Evolutionary conservation across 1,140 invertebrate species (phyloP), one percentile per base, ranked within the genome.

Genomic region (Watersipora subatra): DNA sequence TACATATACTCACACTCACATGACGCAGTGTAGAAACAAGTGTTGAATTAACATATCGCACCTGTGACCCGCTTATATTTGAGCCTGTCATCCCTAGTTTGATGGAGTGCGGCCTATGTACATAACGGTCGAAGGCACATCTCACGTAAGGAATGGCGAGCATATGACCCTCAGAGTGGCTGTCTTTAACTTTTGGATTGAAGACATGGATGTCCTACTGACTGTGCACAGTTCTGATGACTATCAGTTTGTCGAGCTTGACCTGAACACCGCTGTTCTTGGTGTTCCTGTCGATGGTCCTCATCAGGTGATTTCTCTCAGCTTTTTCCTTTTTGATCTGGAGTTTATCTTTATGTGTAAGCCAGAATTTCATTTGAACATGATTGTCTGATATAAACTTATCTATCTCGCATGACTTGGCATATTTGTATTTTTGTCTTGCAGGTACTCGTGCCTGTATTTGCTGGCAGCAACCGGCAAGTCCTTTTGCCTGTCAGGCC

Each of bases 121-220:
- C 77, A 94, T 97, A 58, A 92, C 91, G 71, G 89, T 97, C 15
- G 93, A 97, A 78, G 92, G 94, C 84, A 93, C 94, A 0, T 83
- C 82, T 0, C 78, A 81, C 19, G 89, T 90, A 71, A 84, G 87
- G 24, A 88, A 93, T 73, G 93, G 93, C 22, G 94, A 98, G 80
- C 93, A 97, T 80, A 84, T 97, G 29, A 93, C 93, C 2, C 84
- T 97, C 0, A 83, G 93, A 22, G 89, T 95, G 0, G 90, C 90
- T 0, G 88, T 97, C 0, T 97, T 97, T 76, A 98, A 97, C 81
- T 93, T 94, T 76, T 87, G 92, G 86, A 84, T 84, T 25, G 85
- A 86, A 55, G 85, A 88, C 17, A 24, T 59, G 22, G 58, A 59
- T 22, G 22, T 0, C 87, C 69, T 89, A 0, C 89, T 96, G 0